Evolutionary conservation across 2,113 vertebrate genomes (phyloP), one percentile per base, ranked within the genome.

Genomic region (Archocentrus centrarchus): DNA sequence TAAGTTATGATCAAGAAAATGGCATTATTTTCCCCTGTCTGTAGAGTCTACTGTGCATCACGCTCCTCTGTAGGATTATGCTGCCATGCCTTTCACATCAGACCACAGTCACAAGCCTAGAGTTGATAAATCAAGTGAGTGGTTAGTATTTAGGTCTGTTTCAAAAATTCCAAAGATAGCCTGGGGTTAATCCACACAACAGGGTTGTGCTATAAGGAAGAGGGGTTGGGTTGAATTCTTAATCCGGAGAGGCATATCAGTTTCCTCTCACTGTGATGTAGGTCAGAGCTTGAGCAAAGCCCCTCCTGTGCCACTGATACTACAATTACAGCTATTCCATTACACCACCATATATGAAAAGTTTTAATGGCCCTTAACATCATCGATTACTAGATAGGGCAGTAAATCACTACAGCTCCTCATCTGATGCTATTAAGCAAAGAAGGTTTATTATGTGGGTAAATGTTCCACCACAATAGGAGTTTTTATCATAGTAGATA

Each of bases 181-280:
- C 77, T 60, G 14, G 82, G 82, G 87, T 91, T 94, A 94, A 93
- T 93, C 92, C 85, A 64, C 83, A 90, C 90, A 91, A 88, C 88
- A 85, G 89, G 64, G 88, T 87, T 82, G 88, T 73, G 80, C 86
- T 89, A 88, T 86, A 79, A 81, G 88, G 78, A 89, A 86, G 85
- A 88, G 53, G 79, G 81, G 76, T 70, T 83, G 83, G 87, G 86
- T 78, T 91, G 86, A 85, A 87, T 85, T 88, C 90, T 88, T 94
- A 95, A 95, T 94, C 95, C 93, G 86, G 84, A 86, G 89, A 91
- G 89, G 79, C 89, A 55, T 92, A 92, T 95, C 93, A 88, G 66
- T 93, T 94, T 92, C 86, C 90, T 88, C 88, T 91, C 85, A 82
- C 86, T 92, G 90, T 89, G 93, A 94, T 95, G 89, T 94, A 94